Base-by-base conservation (phyloP, 2,888 invertebrate genomes). In the Caenorhabditis sulstoni region DNA sequence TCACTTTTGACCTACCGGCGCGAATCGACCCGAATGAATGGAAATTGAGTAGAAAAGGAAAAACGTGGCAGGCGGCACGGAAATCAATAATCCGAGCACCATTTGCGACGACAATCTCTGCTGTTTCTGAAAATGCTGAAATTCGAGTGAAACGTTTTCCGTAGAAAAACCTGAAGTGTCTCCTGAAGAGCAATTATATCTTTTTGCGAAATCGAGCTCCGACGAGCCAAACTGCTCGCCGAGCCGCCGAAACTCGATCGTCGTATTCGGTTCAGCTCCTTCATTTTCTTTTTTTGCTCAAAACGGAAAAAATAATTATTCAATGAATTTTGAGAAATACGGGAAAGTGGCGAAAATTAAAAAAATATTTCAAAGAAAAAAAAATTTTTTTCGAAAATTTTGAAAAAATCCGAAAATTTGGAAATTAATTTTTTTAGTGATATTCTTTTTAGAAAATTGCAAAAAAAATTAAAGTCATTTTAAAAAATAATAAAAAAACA, bases 151-250 rank as follows among this genome's bases (percentile, higher is more conserved):
- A 37, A 49, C n/a, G 37, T 23, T 35, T 49, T 18, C 47, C 41
- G n/a, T n/a, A 12, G 11, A 3, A 41, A 41, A 41, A 41, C 84
- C 81, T 82, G 79, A 9, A 84, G 39, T 1, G 84, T 75, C 59
- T 75, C 75, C 58, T 84, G 84, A 3, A 84, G 61, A 1, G 76
- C 81, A 11, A 62, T 65, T 20, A 84, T 82, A 64, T 84, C 84
- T 44, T 82, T 84, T 41, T 81, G 81, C 4, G 84, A 84, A 29
- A 84, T 78, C 45, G 76, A 75, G 23, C 81, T 81, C 49, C 84
- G 35, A 12, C 84, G 68, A 3, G 81, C 52, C 18, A 80, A 37
- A 62, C 80, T 80, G 29, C 76, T 65, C n/a, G 81, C 64, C 3
- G 83, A 83, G n/a, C 83, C 83, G 11, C 73, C 67, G 16, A 81